Conservation (phyloP, 2,113 vertebrate genomes). For the Nannospalax galili region DNA sequence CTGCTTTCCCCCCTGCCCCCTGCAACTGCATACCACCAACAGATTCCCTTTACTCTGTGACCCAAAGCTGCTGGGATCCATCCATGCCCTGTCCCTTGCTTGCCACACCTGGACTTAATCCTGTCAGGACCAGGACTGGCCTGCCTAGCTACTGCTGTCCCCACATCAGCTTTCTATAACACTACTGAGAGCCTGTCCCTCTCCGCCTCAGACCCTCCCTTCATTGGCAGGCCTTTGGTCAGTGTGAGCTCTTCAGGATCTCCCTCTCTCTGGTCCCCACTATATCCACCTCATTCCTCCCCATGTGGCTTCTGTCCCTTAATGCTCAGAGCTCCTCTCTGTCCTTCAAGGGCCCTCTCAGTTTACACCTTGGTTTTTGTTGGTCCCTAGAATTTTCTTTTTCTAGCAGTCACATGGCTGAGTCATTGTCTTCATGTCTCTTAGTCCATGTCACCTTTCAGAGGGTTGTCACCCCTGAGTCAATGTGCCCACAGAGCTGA, state of each 20-base stretch:
- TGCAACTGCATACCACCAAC: accelerated
- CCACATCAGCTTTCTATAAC: neutral
- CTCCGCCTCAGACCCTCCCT: neutral
- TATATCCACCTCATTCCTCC: neutral
- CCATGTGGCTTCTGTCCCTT: neutral
- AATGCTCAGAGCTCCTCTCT: neutral
- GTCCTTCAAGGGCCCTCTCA: too few species aligned
- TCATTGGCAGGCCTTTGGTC: too few species aligned
- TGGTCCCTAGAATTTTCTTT: neutral
- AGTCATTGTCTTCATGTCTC: neutral
- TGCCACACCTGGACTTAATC: accelerated
- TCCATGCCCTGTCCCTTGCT: too few species aligned
- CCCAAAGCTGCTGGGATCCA: too few species aligned
- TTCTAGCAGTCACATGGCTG: accelerated
- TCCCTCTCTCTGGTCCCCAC: accelerated
- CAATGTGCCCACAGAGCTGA: neutral
- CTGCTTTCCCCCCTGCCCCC: neutral
- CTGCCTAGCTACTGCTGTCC: neutral
- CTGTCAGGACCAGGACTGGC: accelerated
- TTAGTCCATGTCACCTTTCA: neutral
- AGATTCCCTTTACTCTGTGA: too few species aligned
- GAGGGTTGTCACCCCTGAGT: neutral
- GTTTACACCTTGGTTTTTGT: neutral
- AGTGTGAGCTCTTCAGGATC: accelerated
- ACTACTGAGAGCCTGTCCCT: too few species aligned